A percentile compares a stretch with the other conserved stretches of the same genome.
phyloP scores from a whole-genome alignment of 2,113 vertebrate species.

The Equus przewalskii region DNA sequence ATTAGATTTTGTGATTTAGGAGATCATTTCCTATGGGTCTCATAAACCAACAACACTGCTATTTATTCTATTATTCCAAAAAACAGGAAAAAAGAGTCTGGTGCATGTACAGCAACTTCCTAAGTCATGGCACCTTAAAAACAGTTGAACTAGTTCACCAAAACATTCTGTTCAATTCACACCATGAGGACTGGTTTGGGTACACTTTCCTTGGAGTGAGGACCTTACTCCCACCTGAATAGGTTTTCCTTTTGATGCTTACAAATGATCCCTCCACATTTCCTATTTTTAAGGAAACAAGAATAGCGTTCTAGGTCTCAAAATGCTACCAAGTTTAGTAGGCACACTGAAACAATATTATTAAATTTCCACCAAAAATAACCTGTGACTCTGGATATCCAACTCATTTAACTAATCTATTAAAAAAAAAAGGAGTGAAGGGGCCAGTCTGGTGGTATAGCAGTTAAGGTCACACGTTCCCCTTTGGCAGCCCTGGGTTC shows the following conservation, averaged over 20 bases:
- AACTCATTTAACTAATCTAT: background rate
- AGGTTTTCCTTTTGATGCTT: conserved; percentile 22
- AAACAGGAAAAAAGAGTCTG: background rate
- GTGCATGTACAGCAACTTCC: background rate
- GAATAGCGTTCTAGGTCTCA: background rate
- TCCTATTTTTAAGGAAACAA: conserved; percentile 43
- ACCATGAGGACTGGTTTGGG: background rate
- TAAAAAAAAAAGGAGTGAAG: background rate
- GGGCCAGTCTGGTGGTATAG: no score
- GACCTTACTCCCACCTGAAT: background rate
- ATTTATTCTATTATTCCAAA: background rate
- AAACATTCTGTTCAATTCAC: background rate
- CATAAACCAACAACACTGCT: background rate
- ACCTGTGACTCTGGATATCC: background rate
- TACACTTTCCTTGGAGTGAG: background rate
- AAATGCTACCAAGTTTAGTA: background rate
- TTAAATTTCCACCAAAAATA: background rate
- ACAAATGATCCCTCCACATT: background rate
- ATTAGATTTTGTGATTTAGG: background rate
- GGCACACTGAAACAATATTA: background rate
- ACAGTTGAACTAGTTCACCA: background rate
- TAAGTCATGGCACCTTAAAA: background rate
- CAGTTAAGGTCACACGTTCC: no score
- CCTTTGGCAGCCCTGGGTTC: no score
- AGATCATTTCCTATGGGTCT: background rate